Evolutionary conservation across 2,888 invertebrate genomes (phyloP).

Genomic region (Stenchaetothrips biformis): DNA sequence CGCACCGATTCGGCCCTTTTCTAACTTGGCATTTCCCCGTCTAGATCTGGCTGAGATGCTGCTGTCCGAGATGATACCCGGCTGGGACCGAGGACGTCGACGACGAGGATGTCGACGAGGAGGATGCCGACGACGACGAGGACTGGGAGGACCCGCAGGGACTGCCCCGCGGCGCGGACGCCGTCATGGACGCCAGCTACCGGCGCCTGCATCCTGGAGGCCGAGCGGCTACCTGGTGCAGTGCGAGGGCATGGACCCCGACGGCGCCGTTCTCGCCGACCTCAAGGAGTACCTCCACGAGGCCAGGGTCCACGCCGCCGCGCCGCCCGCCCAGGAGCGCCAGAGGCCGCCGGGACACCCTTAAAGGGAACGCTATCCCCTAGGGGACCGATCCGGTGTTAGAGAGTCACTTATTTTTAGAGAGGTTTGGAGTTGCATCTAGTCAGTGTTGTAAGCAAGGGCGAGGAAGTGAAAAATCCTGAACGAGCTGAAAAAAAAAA

Average conservation of each 20-base stretch:
- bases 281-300: not conserved
- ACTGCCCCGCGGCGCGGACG: not conserved
- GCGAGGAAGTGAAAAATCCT: no score
- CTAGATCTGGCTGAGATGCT: not conserved
- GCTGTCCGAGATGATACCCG: not conserved
- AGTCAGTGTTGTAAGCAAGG: no score
- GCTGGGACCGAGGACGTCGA: no score
- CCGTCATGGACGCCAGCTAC: slow-evolving; percentile 6
- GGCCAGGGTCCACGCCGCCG: not conserved
- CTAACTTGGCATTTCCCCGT: not conserved
- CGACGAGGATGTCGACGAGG: no score
- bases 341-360: not conserved
- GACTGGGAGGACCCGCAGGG: not conserved
- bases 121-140: not conserved
- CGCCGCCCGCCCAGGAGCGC: not conserved
- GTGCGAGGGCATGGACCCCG: not conserved
- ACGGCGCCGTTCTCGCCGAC: not conserved
- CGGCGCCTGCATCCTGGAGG: not conserved
- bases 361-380: not conserved
- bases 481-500: not conserved
- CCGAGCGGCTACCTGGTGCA: slow-evolving; percentile 22
- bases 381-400: no score
- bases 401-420: no score
- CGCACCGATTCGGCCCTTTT: no score
- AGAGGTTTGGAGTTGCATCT: no score